Evolutionary conservation across 92 coral and sea anemone species (phyloP).

Genomic region (Epizoanthus stellaris): DNA sequence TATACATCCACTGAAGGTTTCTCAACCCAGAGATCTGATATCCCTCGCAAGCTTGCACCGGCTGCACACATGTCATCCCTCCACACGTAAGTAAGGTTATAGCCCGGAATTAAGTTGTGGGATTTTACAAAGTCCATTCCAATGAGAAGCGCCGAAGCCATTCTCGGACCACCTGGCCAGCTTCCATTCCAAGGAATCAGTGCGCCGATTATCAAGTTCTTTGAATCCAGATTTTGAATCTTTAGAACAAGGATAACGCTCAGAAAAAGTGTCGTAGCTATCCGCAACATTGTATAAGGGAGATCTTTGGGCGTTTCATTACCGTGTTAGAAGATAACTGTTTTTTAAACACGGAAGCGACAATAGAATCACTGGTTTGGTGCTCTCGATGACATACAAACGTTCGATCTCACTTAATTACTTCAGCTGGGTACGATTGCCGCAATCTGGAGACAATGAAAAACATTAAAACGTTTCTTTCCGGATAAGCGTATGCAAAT

Average conservation of each 20-base stretch:
- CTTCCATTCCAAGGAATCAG: slow-evolving; percentile 83
- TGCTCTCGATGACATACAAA: not conserved
- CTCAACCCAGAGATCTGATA: slow-evolving; percentile 58
- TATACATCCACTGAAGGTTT: slow-evolving; percentile 65
- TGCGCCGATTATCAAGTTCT: slow-evolving; percentile 67
- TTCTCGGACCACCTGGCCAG: slow-evolving; percentile 75
- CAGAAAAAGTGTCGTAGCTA: not conserved
- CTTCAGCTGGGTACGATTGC: not conserved
- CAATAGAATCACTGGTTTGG: not conserved
- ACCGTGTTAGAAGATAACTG: not conserved
- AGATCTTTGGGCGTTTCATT: not conserved
- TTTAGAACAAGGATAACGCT: not conserved
- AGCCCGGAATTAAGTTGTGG: slow-evolving; percentile 53
- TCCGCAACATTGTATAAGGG: slow-evolving; percentile 3
- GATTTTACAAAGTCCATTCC: slow-evolving; percentile 58
- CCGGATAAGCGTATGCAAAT: slow-evolving; percentile 35
- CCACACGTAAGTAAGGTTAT: slow-evolving; percentile 75
- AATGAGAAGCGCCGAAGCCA: slow-evolving; percentile 77
- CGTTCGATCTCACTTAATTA: not conserved
- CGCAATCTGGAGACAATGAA: not conserved
- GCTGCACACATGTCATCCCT: slow-evolving; percentile 63
- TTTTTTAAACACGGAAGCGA: not conserved
- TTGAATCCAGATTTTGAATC: not conserved
- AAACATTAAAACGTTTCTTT: not conserved
- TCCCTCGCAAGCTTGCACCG: slow-evolving; percentile 64